Evolutionary conservation across 1,140 invertebrate species (phyloP).

Genomic region (Caenorhabditis latens): DNA sequence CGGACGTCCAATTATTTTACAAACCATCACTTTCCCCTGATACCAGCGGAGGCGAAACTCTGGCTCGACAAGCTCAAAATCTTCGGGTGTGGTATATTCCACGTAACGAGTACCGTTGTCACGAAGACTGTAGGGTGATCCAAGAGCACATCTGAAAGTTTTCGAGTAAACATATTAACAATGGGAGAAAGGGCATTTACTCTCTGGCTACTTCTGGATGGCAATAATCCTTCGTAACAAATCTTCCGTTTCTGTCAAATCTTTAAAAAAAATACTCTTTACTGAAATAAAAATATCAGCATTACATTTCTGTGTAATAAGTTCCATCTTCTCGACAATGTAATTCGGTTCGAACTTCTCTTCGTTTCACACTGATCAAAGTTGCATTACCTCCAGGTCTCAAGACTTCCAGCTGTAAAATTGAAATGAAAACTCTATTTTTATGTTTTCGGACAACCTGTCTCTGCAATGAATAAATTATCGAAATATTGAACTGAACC

Average conservation of each 20-base stretch:
- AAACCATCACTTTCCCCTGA: not conserved
- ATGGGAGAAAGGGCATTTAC: not conserved
- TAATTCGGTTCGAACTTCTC: slow-evolving; percentile 26
- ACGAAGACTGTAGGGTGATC: not conserved
- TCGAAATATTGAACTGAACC: not conserved
- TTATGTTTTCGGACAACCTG: not conserved
- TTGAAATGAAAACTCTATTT: not conserved
- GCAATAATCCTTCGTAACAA: slow-evolving; percentile 1
- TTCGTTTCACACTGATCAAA: slow-evolving; percentile 27
- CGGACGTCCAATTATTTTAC: slow-evolving; percentile 15
- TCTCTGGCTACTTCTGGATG: not conserved
- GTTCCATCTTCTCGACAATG: not conserved
- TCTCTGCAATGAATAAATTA: not conserved
- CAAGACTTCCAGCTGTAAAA: not conserved
- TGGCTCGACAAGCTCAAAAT: slow-evolving; percentile 32
- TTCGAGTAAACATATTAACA: not conserved
- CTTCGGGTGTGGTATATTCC: not conserved
- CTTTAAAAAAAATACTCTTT: not conserved
- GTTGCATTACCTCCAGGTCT: slow-evolving; percentile 8
- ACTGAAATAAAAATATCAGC: not conserved
- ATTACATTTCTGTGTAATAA: slow-evolving; percentile 22
- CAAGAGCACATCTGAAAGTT: not conserved
- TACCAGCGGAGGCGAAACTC: slow-evolving; percentile 25
- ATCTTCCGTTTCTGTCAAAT: slow-evolving; percentile 1
- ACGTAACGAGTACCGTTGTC: not conserved